phyloP scores from a whole-genome alignment of 2,113 vertebrate genomes.

The Cepphus grylle region DNA sequence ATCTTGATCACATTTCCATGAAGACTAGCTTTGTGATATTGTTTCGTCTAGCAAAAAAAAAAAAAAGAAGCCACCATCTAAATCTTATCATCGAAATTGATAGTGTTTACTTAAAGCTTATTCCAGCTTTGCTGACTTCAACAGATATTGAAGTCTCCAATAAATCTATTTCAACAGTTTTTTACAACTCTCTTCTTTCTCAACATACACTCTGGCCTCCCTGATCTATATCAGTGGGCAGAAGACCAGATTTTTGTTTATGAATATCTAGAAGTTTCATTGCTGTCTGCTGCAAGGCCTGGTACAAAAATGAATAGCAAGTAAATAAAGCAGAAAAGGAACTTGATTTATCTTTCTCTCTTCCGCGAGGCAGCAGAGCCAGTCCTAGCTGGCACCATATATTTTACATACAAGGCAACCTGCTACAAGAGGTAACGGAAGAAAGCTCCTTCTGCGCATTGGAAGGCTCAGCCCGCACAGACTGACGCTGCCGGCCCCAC shows the following conservation, averaged over 20 bases:
- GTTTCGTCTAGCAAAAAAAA: slow-evolving; percentile 1
- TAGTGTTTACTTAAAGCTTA: slow-evolving; percentile 66
- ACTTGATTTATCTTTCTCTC: slow-evolving; percentile 23
- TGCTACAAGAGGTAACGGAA: not conserved
- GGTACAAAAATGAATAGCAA: slow-evolving; percentile 34
- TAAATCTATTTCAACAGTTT: slow-evolving; percentile 49
- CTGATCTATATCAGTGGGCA: slow-evolving; percentile 39
- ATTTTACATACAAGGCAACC: not conserved
- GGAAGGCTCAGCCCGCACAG: not conserved
- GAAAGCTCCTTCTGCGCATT: not conserved
- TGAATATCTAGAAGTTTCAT: slow-evolving; percentile 52
- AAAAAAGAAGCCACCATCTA: slow-evolving; percentile 29
- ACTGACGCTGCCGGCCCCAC: fast-evolving
- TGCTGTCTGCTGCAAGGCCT: slow-evolving; percentile 19
- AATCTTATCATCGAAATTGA: slow-evolving; percentile 64
- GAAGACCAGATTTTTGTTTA: slow-evolving; percentile 46
- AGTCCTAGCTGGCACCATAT: not conserved
- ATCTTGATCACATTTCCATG: slow-evolving; percentile 44
- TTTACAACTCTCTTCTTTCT: slow-evolving; percentile 26
- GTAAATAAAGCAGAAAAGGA: slow-evolving; percentile 53
- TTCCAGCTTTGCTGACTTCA: slow-evolving; percentile 58
- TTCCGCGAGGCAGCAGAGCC: not conserved
- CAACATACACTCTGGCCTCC: slow-evolving; percentile 26
- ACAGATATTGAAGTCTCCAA: slow-evolving; percentile 62
- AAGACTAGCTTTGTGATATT: slow-evolving; percentile 39